Percentiles rank a stretch among this genome's conserved stretches.
phyloP scores from a whole-genome alignment of 2,888 invertebrate species.

The Brachylomia viminalis region DNA sequence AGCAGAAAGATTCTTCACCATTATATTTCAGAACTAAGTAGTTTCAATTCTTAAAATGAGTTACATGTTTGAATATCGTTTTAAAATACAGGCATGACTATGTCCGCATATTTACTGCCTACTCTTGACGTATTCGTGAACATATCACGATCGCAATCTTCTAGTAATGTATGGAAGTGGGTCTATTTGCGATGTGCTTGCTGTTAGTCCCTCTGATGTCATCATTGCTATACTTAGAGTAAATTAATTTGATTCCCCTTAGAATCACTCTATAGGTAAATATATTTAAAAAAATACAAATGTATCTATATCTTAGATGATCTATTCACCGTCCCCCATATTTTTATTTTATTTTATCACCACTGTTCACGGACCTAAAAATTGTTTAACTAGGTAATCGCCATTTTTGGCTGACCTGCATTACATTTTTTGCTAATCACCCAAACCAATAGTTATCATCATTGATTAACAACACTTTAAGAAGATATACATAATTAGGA shows the following conservation, averaged over 20 bases:
- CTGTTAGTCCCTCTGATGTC: not conserved
- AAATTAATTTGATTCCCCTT: not conserved
- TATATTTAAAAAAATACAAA: not conserved
- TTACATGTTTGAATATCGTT: not conserved
- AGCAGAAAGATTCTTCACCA: not conserved
- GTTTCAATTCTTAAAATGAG: constrained; percentile 1
- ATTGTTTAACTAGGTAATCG: not conserved
- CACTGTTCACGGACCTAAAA: too few relatives aligned
- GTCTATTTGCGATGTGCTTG: constrained; percentile 22
- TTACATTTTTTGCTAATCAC: too few relatives aligned
- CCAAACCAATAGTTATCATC: not conserved
- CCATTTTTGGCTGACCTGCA: too few relatives aligned
- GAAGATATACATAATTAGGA: not conserved
- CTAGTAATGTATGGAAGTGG: constrained; percentile 33
- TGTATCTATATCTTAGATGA: not conserved
- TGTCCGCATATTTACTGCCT: constrained; percentile 38
- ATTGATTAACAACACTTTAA: not conserved
- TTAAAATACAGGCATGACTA: constrained; percentile 32
- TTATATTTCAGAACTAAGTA: not conserved
- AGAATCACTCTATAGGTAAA: not conserved
- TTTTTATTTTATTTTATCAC: too few relatives aligned
- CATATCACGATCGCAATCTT: constrained; percentile 41
- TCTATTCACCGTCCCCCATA: not conserved
- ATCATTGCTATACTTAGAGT: not conserved
- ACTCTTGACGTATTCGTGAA: constrained; percentile 47